These are phyloP conservation scores for Oxygymnocypris stewartii DNA, from an alignment of 2,113 vertebrate species.

Conservation along the genomic window DNA sequence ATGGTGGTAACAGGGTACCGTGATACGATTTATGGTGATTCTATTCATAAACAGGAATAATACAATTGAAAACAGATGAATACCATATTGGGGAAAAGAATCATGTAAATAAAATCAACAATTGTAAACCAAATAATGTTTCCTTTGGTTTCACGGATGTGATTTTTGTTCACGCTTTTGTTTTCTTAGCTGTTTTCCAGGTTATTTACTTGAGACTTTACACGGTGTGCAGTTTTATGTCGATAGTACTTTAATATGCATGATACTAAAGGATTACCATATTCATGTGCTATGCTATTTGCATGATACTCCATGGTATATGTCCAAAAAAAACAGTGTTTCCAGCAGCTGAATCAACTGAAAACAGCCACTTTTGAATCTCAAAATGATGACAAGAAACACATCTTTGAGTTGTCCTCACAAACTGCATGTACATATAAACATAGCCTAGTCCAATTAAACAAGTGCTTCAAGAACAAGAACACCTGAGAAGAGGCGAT, in stretches of 20 bases:
- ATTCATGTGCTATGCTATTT: not conserved
- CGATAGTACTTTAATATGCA: not conserved
- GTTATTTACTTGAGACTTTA: not conserved
- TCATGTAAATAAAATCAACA: not conserved
- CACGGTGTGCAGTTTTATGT: not conserved
- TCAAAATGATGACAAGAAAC: not conserved
- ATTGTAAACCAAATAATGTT: conserved; percentile 3
- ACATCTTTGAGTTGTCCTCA: not conserved
- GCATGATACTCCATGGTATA: not conserved
- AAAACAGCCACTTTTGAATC: not conserved
- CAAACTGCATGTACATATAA: not conserved
- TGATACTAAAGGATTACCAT: not conserved
- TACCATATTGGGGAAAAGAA: not conserved
- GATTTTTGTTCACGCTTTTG: not conserved
- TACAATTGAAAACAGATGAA: not conserved
- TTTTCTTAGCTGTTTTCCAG: not conserved
- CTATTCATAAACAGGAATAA: not conserved
- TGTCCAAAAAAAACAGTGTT: not conserved
- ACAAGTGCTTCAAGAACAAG: too few species aligned
- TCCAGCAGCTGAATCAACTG: not conserved
- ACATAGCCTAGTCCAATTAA: not conserved
- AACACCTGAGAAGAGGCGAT: too few species aligned
- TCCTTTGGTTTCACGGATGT: not conserved
- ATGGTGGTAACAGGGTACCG: not conserved
- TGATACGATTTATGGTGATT: not conserved